These are phyloP conservation scores for Lota lota DNA, from an alignment of 2,113 vertebrate genomes.

Conservation along the genomic window DNA sequence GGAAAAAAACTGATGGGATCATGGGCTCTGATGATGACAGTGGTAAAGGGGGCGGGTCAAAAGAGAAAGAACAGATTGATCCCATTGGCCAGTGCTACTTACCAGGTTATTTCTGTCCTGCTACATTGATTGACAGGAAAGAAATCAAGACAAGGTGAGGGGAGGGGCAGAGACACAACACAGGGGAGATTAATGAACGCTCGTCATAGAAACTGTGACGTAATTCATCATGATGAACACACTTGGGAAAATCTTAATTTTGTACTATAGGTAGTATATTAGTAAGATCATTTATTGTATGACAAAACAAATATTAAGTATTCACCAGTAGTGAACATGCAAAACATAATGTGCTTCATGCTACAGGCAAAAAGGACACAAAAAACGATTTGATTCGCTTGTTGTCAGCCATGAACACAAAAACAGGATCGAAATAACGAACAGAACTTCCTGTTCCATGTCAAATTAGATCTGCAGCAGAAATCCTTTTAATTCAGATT, in stretches of 20 bases:
- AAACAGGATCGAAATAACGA: too few species aligned
- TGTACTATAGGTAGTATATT: background rate
- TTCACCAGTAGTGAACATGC: background rate
- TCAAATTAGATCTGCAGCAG: background rate
- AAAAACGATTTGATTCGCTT: too few species aligned
- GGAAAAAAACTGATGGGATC: slow-evolving; percentile 29
- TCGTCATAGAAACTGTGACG: background rate
- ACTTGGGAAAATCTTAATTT: too few species aligned
- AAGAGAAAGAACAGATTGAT: slow-evolving; percentile 29
- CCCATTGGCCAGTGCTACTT: slow-evolving; percentile 74
- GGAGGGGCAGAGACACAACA: slow-evolving; percentile 66
- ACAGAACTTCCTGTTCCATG: too few species aligned
- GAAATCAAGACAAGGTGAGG: slow-evolving; percentile 66
- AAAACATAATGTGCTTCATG: slow-evolving; percentile 2
- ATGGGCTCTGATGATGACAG: slow-evolving; percentile 18
- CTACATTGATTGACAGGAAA: slow-evolving; percentile 81
- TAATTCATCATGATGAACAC: background rate
- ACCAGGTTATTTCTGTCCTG: slow-evolving; percentile 99
- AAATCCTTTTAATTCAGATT: background rate
- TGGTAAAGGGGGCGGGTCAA: slow-evolving; percentile 27
- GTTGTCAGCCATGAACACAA: too few species aligned
- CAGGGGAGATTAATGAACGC: slow-evolving; percentile 63
- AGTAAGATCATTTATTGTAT: background rate
- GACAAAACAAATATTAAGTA: background rate
- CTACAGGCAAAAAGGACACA: too few species aligned